phyloP scores from a whole-genome alignment of 2,797 vertebrate genomes.

The Protosalanx chinensis region DNA sequence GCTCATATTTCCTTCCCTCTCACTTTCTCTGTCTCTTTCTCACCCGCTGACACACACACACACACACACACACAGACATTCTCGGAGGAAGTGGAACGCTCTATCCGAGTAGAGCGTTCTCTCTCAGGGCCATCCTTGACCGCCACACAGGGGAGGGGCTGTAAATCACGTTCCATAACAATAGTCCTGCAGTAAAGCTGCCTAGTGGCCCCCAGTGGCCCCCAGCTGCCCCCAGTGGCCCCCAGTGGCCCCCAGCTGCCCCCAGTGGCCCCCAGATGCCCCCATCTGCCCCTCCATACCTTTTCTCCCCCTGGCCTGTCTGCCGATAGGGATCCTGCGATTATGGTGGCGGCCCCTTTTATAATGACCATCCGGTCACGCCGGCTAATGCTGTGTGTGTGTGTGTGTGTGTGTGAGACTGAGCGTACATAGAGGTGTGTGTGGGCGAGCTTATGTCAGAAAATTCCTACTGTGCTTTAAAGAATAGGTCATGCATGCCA shows the following conservation, averaged over 20 bases:
- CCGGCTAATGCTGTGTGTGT: constrained; percentile 4
- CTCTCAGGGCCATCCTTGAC: constrained; percentile 29
- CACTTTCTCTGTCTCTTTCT: constrained; percentile 9
- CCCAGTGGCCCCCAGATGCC: neutral
- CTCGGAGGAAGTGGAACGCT: constrained; percentile 26
- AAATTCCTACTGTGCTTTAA: neutral
- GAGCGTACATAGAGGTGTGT: constrained; percentile 3
- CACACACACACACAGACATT: constrained; percentile 9
- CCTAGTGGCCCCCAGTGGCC: neutral
- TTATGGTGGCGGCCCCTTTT: neutral
- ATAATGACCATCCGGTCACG: neutral
- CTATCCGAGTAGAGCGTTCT: constrained; percentile 25
- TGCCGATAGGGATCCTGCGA: neutral
- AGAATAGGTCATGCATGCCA: neutral
- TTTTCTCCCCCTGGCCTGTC: too few species aligned
- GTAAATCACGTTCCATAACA: constrained; percentile 39
- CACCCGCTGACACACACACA: neutral
- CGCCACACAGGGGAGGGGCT: constrained; percentile 20
- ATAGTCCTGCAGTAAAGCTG: constrained; percentile 17
- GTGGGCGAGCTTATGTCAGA: constrained; percentile 3
- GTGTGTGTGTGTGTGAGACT: constrained; percentile 9
- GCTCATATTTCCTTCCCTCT: neutral
- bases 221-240: constrained; percentile 11
- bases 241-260: neutral
- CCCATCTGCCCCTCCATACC: neutral